Evolutionary conservation across 1,140 invertebrate species (phyloP), one percentile per base, ranked within the genome.

Genomic region (Sarcophaga peregrina): DNA sequence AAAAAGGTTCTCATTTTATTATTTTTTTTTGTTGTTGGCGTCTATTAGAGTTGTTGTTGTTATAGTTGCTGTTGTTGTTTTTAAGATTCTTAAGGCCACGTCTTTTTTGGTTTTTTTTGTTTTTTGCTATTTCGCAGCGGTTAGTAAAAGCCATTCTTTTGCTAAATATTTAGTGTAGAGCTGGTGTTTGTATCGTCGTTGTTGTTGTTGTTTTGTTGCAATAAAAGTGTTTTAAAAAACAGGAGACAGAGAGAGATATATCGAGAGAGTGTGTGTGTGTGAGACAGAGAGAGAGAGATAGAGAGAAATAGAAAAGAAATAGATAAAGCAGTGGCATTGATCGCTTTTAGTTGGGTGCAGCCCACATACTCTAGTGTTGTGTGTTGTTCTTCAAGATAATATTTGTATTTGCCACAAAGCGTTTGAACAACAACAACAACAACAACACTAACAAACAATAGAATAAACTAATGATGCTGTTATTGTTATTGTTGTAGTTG

Each of bases 401-500:
- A n/a, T 58, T n/a, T 58, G 1, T 13, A 58, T 13, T 13, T 13
- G 7, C 1, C 54, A 58, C 11, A 82, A 78, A 37, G 25, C 25
- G 25, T 37, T 2, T 37, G 25, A 37, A 37, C 25, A 37, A 37
- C 25, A 37, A 4, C 25, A 37, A 4, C 25, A 37, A 37, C 25
- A 37, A 37, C 25, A 37, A 37, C 25, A 37, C 25, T 37, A 37
- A 37, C 25, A 37, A 37, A 37, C 25, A 37, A 37, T 37, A 37
- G 25, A 82, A 80, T 74, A 46, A 45, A 11, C 25, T 74, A 45
- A 37, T 37, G 73, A 15, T 74, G 73, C 17, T 74, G 4, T 45
- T 74, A 17, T 74, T 74, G 73, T 86, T 87, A 87, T 86, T 87
- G 86, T 88, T 87, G 87, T 87, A 86, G 85, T 87, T 86, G 88